Evolutionary conservation across 2,797 vertebrate genomes (phyloP).

Genomic region (Atherinosoma microstoma): DNA sequence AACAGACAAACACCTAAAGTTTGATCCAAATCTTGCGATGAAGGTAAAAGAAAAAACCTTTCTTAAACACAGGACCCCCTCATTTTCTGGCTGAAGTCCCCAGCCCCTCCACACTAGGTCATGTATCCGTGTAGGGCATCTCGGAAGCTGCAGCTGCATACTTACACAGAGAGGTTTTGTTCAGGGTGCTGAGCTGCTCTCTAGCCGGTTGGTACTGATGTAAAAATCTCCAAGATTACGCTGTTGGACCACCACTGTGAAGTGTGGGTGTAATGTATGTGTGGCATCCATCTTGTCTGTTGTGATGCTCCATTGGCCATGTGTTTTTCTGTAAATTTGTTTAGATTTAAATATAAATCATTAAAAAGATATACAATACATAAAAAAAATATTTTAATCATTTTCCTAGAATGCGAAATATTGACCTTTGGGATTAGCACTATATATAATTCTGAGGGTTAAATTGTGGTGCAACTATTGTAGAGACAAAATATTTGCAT

Average conservation of each 20-base stretch:
- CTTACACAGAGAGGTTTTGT: constrained; percentile 86
- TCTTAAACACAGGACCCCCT: constrained; percentile 30
- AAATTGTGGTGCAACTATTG: neutral
- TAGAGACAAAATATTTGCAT: neutral
- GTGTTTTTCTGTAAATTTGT: constrained; percentile 9
- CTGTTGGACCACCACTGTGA: constrained; percentile 12
- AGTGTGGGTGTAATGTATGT: constrained; percentile 10
- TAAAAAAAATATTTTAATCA: neutral
- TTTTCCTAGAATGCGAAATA: neutral
- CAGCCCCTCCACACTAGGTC: constrained; percentile 77
- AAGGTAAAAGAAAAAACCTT: neutral
- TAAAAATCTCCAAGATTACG: constrained; percentile 60
- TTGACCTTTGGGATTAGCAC: neutral
- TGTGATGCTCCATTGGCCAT: constrained; percentile 17
- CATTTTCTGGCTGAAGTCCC: constrained; percentile 48
- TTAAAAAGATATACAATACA: neutral
- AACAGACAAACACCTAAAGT: neutral
- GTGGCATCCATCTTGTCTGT: constrained; percentile 11
- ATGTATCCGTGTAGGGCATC: constrained; percentile 80
- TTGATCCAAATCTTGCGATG: constrained; percentile 13
- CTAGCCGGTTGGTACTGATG: constrained; percentile 81
- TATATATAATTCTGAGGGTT: neutral
- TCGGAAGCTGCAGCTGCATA: constrained; percentile 82
- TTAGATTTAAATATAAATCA: neutral
- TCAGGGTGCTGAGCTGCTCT: constrained; percentile 69